Conservation (phyloP, 1,140 invertebrate genomes). For the Tribolium castaneum region DNA sequence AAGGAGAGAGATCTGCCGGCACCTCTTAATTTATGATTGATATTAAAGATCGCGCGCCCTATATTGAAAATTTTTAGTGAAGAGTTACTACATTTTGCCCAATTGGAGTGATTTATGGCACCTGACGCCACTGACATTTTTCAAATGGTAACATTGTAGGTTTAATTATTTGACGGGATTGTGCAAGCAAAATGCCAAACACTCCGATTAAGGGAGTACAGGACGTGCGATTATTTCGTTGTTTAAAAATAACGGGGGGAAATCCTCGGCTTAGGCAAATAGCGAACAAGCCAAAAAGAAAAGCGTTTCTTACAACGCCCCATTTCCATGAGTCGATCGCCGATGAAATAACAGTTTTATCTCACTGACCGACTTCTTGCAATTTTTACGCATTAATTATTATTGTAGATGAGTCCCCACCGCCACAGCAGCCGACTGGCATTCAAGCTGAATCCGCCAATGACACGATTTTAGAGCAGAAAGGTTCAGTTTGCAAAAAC, state of each 20-base stretch:
- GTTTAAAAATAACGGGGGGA: background rate
- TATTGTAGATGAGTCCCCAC: background rate
- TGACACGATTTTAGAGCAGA: background rate
- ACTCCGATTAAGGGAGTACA: background rate
- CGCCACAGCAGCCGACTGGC: background rate
- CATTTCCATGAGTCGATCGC: background rate
- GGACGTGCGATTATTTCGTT: background rate
- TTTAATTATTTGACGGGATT: conserved; percentile 21
- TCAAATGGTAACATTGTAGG: conserved; percentile 26
- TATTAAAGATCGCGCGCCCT: background rate
- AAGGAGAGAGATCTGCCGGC: background rate
- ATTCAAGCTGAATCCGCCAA: background rate
- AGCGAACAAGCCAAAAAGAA: background rate
- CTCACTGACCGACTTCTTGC: background rate
- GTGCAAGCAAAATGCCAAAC: background rate
- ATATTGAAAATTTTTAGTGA: background rate
- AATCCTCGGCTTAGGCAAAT: conserved; percentile 1
- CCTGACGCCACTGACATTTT: conserved; percentile 16
- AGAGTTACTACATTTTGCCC: background rate
- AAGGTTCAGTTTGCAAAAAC: background rate
- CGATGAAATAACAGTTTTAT: conserved; percentile 1
- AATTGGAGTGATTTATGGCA: background rate
- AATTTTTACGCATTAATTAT: background rate
- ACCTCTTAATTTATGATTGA: background rate
- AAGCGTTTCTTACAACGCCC: background rate